Base-by-base conservation (phyloP, 1,140 invertebrate genomes). In the Drosophila ohnishii region DNA sequence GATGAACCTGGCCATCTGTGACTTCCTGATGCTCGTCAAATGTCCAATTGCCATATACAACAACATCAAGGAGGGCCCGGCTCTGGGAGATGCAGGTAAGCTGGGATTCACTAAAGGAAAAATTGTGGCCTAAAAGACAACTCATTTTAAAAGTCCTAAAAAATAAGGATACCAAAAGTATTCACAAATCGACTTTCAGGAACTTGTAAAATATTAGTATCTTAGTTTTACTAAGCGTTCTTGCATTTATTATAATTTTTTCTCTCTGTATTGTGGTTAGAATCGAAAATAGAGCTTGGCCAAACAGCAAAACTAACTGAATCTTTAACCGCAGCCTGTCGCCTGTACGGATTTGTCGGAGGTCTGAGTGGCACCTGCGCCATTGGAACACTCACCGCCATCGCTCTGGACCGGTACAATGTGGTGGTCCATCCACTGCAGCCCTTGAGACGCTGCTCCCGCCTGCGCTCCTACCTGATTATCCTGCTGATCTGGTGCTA, bases 1-100 rank as follows among this genome's bases (percentile, higher is more conserved):
- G 14, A 93, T 95, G 45, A 96, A 96, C 90, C 93, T 97, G 73
- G 96, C 96, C 13, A 90, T 96, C 16, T 96, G 95, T 80, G 96
- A 97, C 92, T 93, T 95, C 61, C 74, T 95, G 34, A 95, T 96
- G 93, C 92, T 95, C 44, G 86, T 93, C 13, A 95, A 96, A 91
- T 94, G 94, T 58, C 95, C 95, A 0, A 92, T 96, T 51, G 95
- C 96, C 78, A 94, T 96, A 39, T 95, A 94, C 90, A 96, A 96
- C 90, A 95, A 94, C 48, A 93, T 95, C 63, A 92, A 95, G 59
- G 92, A 93, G 62, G 95, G 95, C 4, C 95, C 95, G 10, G 94
- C 94, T 1, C 80, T 95, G 25, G 95, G 95, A n/a, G 93, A 94
- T 77, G 90, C 93, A 67, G 95, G 95, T 95, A 16, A 3, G 13